These are phyloP conservation scores for Euglossa dilemma DNA, from an alignment of 1,140 invertebrate species.

Conservation along the genomic window DNA sequence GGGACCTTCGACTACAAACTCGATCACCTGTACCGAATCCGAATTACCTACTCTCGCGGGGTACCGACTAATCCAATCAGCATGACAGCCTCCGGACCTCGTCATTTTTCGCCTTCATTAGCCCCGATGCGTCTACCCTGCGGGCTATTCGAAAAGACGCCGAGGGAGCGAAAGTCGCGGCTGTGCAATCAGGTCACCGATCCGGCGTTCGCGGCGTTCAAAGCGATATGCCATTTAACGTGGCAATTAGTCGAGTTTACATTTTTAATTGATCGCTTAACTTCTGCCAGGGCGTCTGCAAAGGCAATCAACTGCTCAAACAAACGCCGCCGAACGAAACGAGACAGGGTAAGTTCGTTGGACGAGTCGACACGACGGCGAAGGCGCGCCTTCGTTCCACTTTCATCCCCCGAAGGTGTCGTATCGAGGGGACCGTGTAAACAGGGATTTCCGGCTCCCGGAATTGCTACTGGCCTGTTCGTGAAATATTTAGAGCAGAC, in stretches of 20 bases:
- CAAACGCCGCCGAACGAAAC: conserved; percentile 57
- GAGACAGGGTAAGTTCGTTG: conserved; percentile 21
- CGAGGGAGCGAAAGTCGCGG: background rate
- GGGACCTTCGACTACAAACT: background rate
- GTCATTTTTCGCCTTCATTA: conserved; percentile 16
- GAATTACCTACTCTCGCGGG: background rate
- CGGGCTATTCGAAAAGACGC: background rate
- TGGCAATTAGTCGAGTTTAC: conserved; percentile 65
- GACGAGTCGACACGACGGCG: conserved; percentile 1
- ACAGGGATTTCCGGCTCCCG: conserved; percentile 11
- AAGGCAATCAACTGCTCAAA: conserved; percentile 65
- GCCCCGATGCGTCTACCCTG: background rate
- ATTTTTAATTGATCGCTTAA: conserved; percentile 69
- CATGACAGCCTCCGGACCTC: background rate
- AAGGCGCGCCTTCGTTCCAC: background rate
- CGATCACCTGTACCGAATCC: background rate
- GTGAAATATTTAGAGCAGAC: conserved; percentile 9
- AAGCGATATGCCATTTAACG: conserved; percentile 60
- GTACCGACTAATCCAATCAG: background rate
- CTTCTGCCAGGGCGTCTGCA: conserved; percentile 39
- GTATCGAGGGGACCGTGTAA: conserved; percentile 10
- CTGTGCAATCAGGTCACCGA: conserved; percentile 33
- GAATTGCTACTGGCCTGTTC: background rate
- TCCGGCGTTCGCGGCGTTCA: conserved; percentile 10
- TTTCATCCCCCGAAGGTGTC: background rate